Evolutionary conservation across 2,113 vertebrate species (phyloP), one percentile per base, ranked within the genome.

Genomic region (Arvicanthis niloticus): DNA sequence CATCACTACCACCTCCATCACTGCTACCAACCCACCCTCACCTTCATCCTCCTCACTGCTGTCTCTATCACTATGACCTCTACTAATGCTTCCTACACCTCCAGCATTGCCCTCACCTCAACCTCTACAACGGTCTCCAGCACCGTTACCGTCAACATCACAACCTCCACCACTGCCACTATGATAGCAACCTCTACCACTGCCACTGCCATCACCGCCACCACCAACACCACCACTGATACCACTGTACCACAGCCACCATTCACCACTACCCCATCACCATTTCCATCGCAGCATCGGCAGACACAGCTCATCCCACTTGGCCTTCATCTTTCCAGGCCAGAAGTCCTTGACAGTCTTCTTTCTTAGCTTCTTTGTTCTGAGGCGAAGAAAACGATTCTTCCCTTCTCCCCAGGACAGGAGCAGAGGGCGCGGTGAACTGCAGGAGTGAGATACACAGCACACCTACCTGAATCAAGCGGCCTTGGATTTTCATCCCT

Each of bases 151-250:
- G 34, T 11, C 77, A 34, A 0, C 67, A 72, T 5, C 3, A 11
- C 34, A 0, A 0, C 12, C 42, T 21, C 0, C 29, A 24, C 1
- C 7, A 31, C 7, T 12, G 1, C 1, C 13, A 45, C 53, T 31
- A n/a, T n/a, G n/a, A n/a, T n/a, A n/a, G n/a, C n/a, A n/a, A n/a
- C n/a, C n/a, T n/a, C n/a, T n/a, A 24, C 1, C 6, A 31, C 7
- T 12, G 1, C 1, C 13, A 45, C 53, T 31, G 21, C 45, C 15
- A 53, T 11, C 34, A 31, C 45, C 75, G 31, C 17, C 7, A 11
- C 29, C n/a, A 37, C 1, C 15, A 31, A 0, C 42, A 48, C 12
- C 42, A 48, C 42, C 75, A 48, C 26, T 3, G 2, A 3, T 8
- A 42, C 72, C 42, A 31, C 26, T 1, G 11, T 15, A 45, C 58